Conservation (phyloP, 2,113 vertebrate species). For the human (Homo sapiens) region DNA sequence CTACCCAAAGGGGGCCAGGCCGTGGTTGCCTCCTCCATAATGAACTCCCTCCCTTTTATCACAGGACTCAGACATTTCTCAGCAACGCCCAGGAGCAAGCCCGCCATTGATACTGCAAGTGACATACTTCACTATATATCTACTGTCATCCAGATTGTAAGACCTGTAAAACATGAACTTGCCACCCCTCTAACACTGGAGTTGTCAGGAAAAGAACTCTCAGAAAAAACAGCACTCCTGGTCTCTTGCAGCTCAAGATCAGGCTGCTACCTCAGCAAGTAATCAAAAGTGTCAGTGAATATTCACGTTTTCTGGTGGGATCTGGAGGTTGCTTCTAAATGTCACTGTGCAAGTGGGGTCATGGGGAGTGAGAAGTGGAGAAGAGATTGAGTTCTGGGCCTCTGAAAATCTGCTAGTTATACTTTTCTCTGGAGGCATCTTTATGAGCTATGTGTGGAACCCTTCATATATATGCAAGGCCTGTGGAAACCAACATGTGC, state of each 20-base stretch:
- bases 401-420: conserved; percentile 4
- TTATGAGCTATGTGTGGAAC: conserved; percentile 14
- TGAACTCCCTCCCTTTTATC: neutral
- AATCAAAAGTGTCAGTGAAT: conserved; percentile 14
- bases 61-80: neutral
- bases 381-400: neutral
- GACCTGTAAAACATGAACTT: conserved; percentile 49
- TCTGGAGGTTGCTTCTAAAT: neutral
- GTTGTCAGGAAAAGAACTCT: neutral
- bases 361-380: neutral
- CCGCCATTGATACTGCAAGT: neutral
- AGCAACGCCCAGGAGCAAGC: neutral
- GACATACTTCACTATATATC: neutral
- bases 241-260: neutral
- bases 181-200: conserved; percentile 1
- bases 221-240: neutral
- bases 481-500: neutral
- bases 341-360: neutral
- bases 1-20: neutral
- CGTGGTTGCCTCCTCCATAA: neutral
- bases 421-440: neutral
- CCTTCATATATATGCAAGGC: neutral
- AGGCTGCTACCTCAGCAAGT: neutral
- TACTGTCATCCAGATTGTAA: neutral
- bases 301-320: neutral